A percentile compares a stretch with the other conserved stretches of the same genome.
These are phyloP conservation scores for Trinorchestia longiramus DNA, from an alignment of 1,140 invertebrate genomes.

Conservation along the genomic window DNA sequence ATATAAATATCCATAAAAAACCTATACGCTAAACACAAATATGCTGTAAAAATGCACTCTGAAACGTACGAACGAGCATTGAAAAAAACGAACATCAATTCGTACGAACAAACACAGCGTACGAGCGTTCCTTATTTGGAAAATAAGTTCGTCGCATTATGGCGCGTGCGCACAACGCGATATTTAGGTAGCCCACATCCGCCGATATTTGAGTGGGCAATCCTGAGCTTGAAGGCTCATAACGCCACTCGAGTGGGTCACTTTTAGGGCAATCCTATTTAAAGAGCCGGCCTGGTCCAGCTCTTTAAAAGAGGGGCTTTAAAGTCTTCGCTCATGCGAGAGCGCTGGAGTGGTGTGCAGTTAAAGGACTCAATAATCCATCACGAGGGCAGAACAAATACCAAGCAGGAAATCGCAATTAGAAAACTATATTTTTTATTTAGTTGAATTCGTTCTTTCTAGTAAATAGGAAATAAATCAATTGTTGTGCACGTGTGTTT, in stretches of 20 bases:
- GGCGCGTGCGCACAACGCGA: background rate
- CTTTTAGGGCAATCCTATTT: constrained; percentile 12
- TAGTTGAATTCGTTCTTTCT: background rate
- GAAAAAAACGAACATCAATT: too few species aligned
- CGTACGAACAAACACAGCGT: too few species aligned
- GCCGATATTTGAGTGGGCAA: background rate
- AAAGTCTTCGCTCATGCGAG: background rate
- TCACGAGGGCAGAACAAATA: background rate
- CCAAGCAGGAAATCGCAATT: background rate
- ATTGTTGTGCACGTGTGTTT: too few species aligned
- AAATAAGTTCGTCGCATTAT: background rate
- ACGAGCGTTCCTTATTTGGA: too few species aligned
- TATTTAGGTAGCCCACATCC: background rate
- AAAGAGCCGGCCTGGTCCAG: background rate
- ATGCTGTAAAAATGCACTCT: too few species aligned
- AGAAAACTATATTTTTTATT: background rate
- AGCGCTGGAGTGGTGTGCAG: background rate
- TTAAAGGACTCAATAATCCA: background rate
- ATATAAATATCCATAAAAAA: too few species aligned
- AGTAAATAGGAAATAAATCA: background rate
- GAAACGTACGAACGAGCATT: too few species aligned
- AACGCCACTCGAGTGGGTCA: constrained; percentile 32
- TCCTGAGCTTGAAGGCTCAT: background rate
- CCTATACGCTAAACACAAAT: too few species aligned
- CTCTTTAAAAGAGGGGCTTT: background rate